These are phyloP conservation scores for Luffia ferchaultella DNA, from an alignment of 2,888 invertebrate genomes.

Conservation along the genomic window DNA sequence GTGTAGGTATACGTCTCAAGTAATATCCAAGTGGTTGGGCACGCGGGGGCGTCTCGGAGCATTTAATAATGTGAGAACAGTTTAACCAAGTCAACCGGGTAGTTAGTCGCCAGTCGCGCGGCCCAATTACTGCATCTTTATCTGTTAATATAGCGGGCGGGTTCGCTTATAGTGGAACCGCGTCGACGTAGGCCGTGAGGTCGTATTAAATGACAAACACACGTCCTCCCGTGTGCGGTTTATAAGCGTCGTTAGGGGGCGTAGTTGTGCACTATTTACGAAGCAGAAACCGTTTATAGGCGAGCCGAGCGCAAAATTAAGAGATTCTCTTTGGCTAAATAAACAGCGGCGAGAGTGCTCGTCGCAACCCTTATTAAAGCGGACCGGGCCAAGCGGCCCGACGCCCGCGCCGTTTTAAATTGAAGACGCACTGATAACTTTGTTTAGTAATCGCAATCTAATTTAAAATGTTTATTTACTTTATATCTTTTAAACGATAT, in stretches of 20 bases:
- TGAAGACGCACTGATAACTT: conserved; percentile 35
- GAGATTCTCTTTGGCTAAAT: conserved; percentile 40
- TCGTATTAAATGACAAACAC: conserved; percentile 25
- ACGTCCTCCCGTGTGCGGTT: conserved; percentile 13
- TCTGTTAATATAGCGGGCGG: neutral
- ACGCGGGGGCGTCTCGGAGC: neutral
- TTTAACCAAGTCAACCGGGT: neutral
- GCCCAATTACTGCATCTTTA: neutral
- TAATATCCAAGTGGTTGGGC: neutral
- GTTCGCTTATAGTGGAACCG: neutral
- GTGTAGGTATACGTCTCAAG: neutral
- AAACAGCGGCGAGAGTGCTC: conserved; percentile 36
- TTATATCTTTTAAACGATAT: too few relatives aligned
- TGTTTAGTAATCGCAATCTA: conserved; percentile 25
- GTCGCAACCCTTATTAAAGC: conserved; percentile 40
- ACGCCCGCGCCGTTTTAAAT: conserved; percentile 34
- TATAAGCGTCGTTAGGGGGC: conserved; percentile 14
- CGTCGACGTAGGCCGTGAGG: conserved; percentile 16
- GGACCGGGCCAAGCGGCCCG: conserved; percentile 14
- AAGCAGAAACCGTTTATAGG: conserved; percentile 21
- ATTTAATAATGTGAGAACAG: neutral
- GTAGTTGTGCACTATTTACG: conserved; percentile 30
- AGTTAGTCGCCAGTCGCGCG: neutral
- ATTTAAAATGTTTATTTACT: neutral
- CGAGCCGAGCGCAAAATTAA: conserved; percentile 46